These are phyloP conservation scores for Sebastes oblongus DNA, from an alignment of 2,797 vertebrate species.

Conservation along the genomic window DNA sequence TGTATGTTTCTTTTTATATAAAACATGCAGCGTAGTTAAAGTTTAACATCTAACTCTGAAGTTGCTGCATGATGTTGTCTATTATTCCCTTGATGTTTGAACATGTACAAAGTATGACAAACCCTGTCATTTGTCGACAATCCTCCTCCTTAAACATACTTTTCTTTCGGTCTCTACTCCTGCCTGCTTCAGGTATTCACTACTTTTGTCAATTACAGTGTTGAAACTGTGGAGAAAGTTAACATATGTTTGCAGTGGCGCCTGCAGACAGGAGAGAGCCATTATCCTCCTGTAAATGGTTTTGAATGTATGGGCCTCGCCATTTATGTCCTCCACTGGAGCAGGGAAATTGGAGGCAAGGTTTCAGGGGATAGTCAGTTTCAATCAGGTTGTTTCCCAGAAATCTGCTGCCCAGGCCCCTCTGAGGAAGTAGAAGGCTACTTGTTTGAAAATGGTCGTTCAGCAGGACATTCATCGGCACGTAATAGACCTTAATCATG, in stretches of 20 bases:
- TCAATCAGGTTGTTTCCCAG: neutral
- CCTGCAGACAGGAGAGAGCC: conserved; percentile 21
- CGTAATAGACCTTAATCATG: conserved; percentile 16
- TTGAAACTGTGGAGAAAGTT: conserved; percentile 57
- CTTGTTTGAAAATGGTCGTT: conserved; percentile 1
- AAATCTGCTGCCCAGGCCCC: neutral
- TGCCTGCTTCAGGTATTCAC: conserved; percentile 3
- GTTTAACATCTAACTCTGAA: neutral
- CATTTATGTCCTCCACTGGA: neutral
- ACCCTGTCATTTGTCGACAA: conserved; percentile 40
- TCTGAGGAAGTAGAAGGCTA: conserved; percentile 6
- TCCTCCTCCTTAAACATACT: neutral
- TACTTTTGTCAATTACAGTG: conserved; percentile 58
- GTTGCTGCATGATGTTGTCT: neutral
- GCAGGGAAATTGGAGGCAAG: conserved; percentile 6
- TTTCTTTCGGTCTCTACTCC: neutral
- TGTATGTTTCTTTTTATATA: neutral
- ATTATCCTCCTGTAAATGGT: neutral
- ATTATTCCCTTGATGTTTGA: neutral
- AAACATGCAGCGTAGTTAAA: neutral
- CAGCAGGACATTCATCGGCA: neutral
- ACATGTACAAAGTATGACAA: neutral
- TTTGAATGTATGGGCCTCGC: neutral
- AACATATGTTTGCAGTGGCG: conserved; percentile 48
- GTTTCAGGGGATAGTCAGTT: neutral